Conservation (phyloP, 2,888 invertebrate species). For the Melieria crassipennis region DNA sequence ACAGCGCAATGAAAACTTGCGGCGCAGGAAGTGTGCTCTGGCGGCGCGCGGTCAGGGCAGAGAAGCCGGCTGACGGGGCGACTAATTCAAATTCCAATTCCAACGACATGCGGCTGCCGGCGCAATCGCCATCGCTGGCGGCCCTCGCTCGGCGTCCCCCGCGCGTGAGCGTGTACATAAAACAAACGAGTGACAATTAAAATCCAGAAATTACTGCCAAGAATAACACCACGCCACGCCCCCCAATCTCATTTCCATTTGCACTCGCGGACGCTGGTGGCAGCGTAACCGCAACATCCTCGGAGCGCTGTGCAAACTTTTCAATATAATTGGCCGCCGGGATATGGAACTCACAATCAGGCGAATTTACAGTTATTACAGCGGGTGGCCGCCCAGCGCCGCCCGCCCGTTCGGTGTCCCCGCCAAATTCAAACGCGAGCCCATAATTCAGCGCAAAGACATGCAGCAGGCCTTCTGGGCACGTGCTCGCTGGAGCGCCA, state of each 20-base stretch:
- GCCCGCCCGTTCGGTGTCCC: background rate
- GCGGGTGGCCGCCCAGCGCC: conserved; percentile 50
- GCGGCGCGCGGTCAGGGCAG: background rate
- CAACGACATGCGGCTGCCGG: background rate
- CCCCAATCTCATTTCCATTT: background rate
- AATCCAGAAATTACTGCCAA: conserved; percentile 19
- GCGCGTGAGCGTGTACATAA: background rate
- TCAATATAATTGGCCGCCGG: conserved; percentile 59
- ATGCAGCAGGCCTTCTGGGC: background rate
- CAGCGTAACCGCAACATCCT: background rate
- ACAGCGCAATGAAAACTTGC: background rate
- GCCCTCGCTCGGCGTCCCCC: background rate
- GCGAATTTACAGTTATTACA: conserved; percentile 59
- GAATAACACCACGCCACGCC: background rate
- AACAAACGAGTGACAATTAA: conserved; percentile 23
- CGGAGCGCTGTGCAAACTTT: conserved; percentile 47
- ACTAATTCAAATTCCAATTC: background rate
- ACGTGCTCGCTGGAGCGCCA: too few species aligned
- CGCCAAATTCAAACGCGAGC: background rate
- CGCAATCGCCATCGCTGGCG: background rate
- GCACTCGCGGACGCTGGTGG: background rate
- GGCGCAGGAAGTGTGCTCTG: background rate
- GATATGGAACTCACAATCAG: conserved; percentile 47
- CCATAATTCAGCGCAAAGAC: conserved; percentile 12
- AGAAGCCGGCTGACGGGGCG: background rate